Conservation (phyloP, 2,888 invertebrate species). For the Tachina grossa region DNA sequence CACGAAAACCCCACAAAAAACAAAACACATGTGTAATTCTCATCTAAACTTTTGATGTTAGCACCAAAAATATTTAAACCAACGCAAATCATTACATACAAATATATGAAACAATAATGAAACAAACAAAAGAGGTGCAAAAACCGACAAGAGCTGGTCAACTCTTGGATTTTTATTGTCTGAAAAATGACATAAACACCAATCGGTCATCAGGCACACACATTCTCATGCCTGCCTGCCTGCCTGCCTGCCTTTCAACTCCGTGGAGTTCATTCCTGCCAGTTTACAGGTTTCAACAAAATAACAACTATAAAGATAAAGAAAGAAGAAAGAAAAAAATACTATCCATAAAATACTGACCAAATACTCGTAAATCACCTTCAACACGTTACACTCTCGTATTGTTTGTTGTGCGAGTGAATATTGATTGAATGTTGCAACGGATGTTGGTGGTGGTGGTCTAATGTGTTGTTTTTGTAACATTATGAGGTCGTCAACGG, state of each 20-base stretch:
- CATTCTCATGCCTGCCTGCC: conserved; percentile 16
- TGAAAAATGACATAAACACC: conserved; percentile 58
- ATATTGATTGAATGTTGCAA: conserved; percentile 24
- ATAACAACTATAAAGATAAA: conserved; percentile 32
- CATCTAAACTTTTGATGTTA: conserved; percentile 22
- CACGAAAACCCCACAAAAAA: not conserved
- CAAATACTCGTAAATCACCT: conserved; percentile 69
- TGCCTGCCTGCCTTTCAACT: too few relatives aligned
- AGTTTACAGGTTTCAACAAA: conserved; percentile 51
- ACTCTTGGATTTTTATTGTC: conserved; percentile 63
- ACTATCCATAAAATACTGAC: conserved; percentile 54
- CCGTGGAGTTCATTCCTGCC: conserved; percentile 18
- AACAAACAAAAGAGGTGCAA: conserved; percentile 15
- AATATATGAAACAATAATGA: not conserved
- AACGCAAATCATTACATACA: not conserved
- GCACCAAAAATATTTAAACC: conserved; percentile 11
- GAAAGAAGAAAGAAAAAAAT: not conserved
- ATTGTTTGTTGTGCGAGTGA: conserved; percentile 7
- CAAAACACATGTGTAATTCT: conserved; percentile 51
- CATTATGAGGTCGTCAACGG: conserved; percentile 34
- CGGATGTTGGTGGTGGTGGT: not conserved
- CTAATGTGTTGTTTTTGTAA: conserved; percentile 7
- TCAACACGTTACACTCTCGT: conserved; percentile 45
- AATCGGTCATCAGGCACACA: conserved; percentile 62
- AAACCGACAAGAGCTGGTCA: conserved; percentile 48